These are phyloP conservation scores for Notamacropus eugenii DNA, from an alignment of 2,797 vertebrate genomes.

Conservation along the genomic window DNA sequence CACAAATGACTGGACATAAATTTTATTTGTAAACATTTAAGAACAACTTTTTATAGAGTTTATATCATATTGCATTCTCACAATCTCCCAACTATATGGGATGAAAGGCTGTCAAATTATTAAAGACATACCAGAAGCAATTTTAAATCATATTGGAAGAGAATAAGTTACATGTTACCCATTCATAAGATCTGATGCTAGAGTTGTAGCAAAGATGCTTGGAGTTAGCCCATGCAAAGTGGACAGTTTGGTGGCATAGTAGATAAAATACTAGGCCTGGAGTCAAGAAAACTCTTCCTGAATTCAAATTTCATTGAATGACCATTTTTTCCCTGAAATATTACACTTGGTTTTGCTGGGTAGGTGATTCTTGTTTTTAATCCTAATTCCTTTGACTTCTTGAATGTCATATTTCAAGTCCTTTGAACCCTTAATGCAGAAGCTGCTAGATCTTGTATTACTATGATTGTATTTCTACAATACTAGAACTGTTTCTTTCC, in stretches of 20 bases:
- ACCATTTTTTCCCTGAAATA: too few species aligned
- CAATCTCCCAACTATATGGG: not conserved
- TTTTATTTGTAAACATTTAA: not conserved
- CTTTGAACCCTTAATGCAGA: too few species aligned
- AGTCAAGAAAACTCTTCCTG: not conserved
- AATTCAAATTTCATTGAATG: too few species aligned
- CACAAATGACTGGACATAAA: not conserved
- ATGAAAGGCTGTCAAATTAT: not conserved
- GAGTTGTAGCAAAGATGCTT: not conserved
- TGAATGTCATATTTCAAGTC: too few species aligned
- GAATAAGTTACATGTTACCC: not conserved
- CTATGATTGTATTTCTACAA: too few species aligned
- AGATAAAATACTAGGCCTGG: not conserved
- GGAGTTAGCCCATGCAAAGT: not conserved
- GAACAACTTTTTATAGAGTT: not conserved
- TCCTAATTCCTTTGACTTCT: too few species aligned
- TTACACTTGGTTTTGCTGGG: too few species aligned
- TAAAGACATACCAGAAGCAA: not conserved
- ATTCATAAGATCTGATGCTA: not conserved
- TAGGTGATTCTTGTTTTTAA: too few species aligned
- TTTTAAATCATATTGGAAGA: not conserved
- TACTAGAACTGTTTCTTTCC: too few species aligned
- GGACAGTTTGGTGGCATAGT: not conserved
- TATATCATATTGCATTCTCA: not conserved
- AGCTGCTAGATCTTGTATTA: too few species aligned